These are phyloP conservation scores for Lithophane semibrunnea DNA, from an alignment of 2,888 invertebrate species.

Conservation along the genomic window DNA sequence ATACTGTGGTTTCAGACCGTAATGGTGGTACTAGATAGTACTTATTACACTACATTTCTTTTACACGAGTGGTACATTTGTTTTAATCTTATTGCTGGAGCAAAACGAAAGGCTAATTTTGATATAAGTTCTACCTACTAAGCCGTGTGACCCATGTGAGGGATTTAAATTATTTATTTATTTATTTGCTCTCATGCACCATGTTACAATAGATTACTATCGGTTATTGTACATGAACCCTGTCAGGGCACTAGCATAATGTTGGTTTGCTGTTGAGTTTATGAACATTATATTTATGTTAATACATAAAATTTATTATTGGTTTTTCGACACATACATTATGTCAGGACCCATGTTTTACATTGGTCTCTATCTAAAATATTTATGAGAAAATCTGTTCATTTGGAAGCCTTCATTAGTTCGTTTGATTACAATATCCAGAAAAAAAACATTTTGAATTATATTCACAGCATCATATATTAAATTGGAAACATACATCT, in stretches of 20 bases:
- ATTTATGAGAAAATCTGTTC: not conserved
- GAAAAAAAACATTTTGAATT: not conserved
- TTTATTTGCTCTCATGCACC: too few relatives aligned
- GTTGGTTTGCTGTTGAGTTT: too few relatives aligned
- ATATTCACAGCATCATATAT: not conserved
- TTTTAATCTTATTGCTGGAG: conserved; percentile 20
- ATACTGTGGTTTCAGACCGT: conserved; percentile 15
- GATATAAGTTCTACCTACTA: not conserved
- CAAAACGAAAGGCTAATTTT: not conserved
- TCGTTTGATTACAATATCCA: not conserved
- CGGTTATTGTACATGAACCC: too few relatives aligned
- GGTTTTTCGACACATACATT: not conserved
- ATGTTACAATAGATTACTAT: too few relatives aligned
- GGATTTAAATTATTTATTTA: not conserved
- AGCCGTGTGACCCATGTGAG: too few relatives aligned
- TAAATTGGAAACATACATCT: not conserved
- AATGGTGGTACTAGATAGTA: conserved; percentile 21
- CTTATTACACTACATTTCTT: conserved; percentile 27
- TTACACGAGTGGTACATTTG: conserved; percentile 9
- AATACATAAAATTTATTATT: not conserved
- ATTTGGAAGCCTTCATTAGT: not conserved
- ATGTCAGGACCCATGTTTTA: not conserved
- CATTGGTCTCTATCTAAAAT: not conserved
- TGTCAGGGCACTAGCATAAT: too few relatives aligned
- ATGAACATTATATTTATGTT: too few relatives aligned